A percentile compares a stretch with the other conserved stretches of the same genome.
Evolutionary conservation across 2,797 vertebrate genomes (phyloP).

Genomic region (Danionella dracula): DNA sequence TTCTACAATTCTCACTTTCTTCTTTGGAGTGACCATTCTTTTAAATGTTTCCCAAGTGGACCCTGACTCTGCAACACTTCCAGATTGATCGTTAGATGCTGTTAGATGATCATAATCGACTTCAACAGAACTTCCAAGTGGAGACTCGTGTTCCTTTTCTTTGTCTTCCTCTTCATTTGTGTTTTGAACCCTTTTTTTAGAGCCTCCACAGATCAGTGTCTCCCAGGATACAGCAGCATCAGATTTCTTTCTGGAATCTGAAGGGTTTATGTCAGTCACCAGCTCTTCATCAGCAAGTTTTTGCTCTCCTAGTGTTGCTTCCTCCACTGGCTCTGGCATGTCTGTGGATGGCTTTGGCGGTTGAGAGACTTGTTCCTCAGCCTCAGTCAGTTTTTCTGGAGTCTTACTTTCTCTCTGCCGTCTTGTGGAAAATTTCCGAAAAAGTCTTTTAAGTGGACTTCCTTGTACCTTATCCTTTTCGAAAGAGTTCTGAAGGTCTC

Average conservation of each 20-base stretch:
- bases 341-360: constrained; percentile 67
- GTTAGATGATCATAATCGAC: constrained; percentile 63
- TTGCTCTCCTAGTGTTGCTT: constrained; percentile 60
- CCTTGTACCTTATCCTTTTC: constrained; percentile 77
- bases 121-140: constrained; percentile 66
- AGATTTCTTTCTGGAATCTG: constrained; percentile 81
- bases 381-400: constrained; percentile 69
- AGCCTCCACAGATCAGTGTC: constrained; percentile 83
- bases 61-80: constrained; percentile 74
- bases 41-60: constrained; percentile 93
- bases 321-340: constrained; percentile 38
- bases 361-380: constrained; percentile 68
- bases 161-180: constrained; percentile 76
- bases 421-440: constrained; percentile 80
- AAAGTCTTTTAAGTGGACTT: constrained; percentile 86
- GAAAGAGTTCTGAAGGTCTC: constrained; percentile 69
- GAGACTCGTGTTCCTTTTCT: constrained; percentile 49
- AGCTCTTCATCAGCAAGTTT: constrained; percentile 69
- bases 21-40: constrained; percentile 83
- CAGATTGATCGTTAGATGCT: constrained; percentile 71
- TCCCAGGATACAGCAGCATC: constrained; percentile 92
- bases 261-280: constrained; percentile 65
- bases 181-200: constrained; percentile 83
- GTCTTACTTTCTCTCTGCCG: constrained; percentile 75
- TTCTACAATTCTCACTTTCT: constrained; percentile 78